phyloP scores from a whole-genome alignment of 92 coral and sea anemone species.

The Parazoanthus swiftii region DNA sequence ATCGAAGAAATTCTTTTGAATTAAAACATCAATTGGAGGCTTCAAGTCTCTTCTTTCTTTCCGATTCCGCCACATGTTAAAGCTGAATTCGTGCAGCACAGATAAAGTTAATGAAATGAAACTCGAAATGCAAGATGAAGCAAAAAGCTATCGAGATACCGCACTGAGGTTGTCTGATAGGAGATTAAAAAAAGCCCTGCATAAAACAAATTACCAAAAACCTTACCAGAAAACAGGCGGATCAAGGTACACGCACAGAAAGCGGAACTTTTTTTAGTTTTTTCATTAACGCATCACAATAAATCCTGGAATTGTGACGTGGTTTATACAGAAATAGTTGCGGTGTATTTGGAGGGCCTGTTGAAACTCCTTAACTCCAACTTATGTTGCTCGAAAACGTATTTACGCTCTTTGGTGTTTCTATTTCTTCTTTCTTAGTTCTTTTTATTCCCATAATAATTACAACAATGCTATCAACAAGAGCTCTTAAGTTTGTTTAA shows the following conservation, averaged over 20 bases:
- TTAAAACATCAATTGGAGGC: constrained; percentile 18
- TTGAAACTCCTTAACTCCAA: background rate
- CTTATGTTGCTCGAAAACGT: background rate
- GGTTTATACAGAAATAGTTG: background rate
- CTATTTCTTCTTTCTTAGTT: background rate
- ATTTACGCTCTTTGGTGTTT: background rate
- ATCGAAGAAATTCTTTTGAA: constrained; percentile 25
- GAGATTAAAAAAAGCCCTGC: background rate
- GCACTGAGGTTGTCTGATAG: constrained; percentile 9
- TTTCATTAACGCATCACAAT: background rate
- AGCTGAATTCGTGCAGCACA: background rate
- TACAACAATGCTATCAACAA: background rate
- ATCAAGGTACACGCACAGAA: background rate
- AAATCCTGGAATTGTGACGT: too few relatives aligned
- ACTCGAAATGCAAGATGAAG: background rate
- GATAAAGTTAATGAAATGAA: constrained; percentile 20
- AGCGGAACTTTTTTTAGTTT: background rate
- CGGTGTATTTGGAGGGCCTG: background rate
- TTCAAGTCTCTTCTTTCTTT: background rate
- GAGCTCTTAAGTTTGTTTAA: background rate
- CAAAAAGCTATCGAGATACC: background rate
- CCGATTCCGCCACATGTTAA: constrained; percentile 16
- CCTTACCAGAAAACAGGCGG: background rate
- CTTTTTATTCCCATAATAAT: background rate
- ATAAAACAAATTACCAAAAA: background rate